A percentile compares a stretch with the other conserved stretches of the same genome.
These are phyloP conservation scores for Melolontha melolontha DNA, from an alignment of 2,888 invertebrate species.

Conservation along the genomic window DNA sequence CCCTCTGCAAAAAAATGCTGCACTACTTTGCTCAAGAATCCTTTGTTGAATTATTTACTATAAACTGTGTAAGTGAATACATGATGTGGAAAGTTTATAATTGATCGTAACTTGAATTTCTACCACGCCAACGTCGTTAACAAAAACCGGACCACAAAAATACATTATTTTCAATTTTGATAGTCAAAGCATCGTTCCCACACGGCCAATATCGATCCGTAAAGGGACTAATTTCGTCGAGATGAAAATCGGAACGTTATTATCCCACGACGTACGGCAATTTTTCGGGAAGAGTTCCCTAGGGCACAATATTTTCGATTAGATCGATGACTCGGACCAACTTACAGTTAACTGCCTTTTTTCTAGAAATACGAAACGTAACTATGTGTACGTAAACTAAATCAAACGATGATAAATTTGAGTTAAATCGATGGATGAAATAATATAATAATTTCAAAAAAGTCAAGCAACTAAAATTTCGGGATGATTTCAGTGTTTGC, in stretches of 20 bases:
- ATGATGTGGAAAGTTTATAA: too few species aligned
- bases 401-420: too few species aligned
- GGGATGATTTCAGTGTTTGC: too few species aligned
- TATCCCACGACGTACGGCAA: slow-evolving; percentile 34
- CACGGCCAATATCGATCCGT: slow-evolving; percentile 34
- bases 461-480: too few species aligned
- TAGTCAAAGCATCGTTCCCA: slow-evolving; percentile 22
- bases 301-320: slow-evolving; percentile 35
- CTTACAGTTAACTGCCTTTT: slow-evolving; percentile 25
- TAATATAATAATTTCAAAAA: too few species aligned
- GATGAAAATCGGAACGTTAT: slow-evolving; percentile 39
- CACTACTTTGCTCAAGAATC: too few species aligned
- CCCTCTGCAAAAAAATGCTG: too few species aligned
- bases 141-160: slow-evolving; percentile 5
- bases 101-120: too few species aligned
- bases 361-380: slow-evolving; percentile 4
- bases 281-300: slow-evolving; percentile 33
- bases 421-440: too few species aligned
- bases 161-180: slow-evolving; percentile 36
- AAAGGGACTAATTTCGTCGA: slow-evolving; percentile 31
- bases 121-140: background rate
- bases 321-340: slow-evolving; percentile 29
- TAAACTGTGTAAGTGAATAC: too few species aligned
- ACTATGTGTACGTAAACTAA: background rate
- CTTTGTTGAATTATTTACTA: too few species aligned